A percentile compares a stretch with the other conserved stretches of the same genome.
Conservation (phyloP, 2,113 vertebrate species). For the Scomber japonicus region DNA sequence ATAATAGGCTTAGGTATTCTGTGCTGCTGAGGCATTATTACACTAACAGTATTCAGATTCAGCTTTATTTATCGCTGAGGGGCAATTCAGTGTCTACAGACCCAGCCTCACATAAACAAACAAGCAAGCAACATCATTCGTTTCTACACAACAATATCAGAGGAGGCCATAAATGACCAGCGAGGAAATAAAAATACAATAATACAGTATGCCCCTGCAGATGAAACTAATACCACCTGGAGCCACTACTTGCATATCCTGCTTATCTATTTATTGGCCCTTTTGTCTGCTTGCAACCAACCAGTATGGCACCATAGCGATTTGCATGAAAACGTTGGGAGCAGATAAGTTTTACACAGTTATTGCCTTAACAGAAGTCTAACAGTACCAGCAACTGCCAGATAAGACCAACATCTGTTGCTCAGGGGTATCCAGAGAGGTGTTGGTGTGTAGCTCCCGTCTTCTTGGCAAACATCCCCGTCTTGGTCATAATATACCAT, state of each 20-base stretch:
- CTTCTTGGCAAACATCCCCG: conserved; percentile 53
- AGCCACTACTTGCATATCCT: conserved; percentile 29
- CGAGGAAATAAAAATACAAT: no score
- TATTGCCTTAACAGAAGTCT: conserved; percentile 65
- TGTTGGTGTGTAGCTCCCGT: conserved; percentile 44
- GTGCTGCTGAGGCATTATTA: neutral
- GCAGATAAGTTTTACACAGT: conserved; percentile 60
- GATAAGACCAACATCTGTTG: conserved; percentile 78
- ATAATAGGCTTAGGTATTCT: conserved; percentile 2
- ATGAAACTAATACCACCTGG: conserved; percentile 20
- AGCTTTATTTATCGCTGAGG: no score
- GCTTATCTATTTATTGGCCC: conserved; percentile 48
- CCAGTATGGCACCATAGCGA: conserved; percentile 30
- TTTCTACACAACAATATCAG: no score
- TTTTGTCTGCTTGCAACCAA: conserved; percentile 56
- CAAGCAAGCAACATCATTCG: no score
- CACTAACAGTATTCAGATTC: neutral
- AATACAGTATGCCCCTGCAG: neutral
- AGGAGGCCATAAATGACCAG: no score
- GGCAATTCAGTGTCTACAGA: no score
- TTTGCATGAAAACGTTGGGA: conserved; percentile 70
- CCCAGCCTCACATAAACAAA: no score
- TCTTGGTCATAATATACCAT: conserved; percentile 62
- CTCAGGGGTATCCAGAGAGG: conserved; percentile 50
- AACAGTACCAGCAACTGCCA: conserved; percentile 40